phyloP scores from a whole-genome alignment of 2,888 invertebrate genomes.

The Noctua comes region DNA sequence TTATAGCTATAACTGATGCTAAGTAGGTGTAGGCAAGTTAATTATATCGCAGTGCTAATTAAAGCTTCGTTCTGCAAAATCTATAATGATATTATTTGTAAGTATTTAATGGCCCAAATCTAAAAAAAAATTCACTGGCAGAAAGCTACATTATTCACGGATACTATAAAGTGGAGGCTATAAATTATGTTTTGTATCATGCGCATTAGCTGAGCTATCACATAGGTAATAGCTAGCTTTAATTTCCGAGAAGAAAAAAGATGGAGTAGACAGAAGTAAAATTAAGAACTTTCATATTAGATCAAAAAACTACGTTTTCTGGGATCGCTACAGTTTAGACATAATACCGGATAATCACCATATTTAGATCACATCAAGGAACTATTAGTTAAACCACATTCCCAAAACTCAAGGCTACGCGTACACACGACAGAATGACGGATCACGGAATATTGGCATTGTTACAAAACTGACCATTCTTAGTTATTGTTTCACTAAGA shows the following conservation, averaged over 20 bases:
- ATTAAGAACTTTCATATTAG: background rate
- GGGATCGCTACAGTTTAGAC: background rate
- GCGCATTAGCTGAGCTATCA: too few relatives aligned
- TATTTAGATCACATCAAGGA: background rate
- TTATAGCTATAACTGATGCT: too few relatives aligned
- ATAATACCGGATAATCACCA: background rate
- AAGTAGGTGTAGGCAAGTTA: background rate
- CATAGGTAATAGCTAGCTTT: too few relatives aligned
- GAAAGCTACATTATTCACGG: too few relatives aligned
- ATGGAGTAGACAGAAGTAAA: background rate
- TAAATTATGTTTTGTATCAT: too few relatives aligned
- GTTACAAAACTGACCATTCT: conserved; percentile 42
- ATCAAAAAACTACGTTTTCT: background rate
- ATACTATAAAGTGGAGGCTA: too few relatives aligned
- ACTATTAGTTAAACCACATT: background rate
- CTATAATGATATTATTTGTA: too few relatives aligned
- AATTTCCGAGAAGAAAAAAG: background rate
- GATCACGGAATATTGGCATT: conserved; percentile 38
- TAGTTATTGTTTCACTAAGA: conserved; percentile 25
- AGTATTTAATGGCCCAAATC: too few relatives aligned
- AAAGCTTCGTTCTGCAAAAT: background rate
- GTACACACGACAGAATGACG: background rate
- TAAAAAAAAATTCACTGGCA: too few relatives aligned
- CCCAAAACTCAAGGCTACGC: conserved; percentile 42
- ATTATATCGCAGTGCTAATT: background rate